Evolutionary conservation across 1,140 invertebrate species (phyloP).

Genomic region (Heterodera carotae): DNA sequence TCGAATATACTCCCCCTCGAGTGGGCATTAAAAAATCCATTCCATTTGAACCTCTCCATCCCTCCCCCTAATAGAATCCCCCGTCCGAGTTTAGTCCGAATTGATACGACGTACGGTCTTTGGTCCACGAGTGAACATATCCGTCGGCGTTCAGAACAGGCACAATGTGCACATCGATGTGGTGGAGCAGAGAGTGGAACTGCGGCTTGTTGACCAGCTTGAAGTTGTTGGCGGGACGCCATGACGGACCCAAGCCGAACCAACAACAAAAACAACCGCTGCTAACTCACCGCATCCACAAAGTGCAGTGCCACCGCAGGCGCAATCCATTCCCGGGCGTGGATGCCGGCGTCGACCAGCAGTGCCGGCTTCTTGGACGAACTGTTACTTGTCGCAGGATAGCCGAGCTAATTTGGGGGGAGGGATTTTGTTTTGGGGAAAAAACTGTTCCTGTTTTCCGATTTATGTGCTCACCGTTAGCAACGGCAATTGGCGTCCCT

Average conservation of each 20-base stretch:
- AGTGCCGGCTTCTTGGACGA: constrained; percentile 28
- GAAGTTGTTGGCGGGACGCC: neutral
- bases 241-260: too few relatives aligned
- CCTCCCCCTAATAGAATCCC: too few relatives aligned
- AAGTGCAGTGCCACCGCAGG: constrained; percentile 36
- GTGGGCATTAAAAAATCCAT: too few relatives aligned
- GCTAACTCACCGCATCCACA: constrained; percentile 40
- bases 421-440: constrained; percentile 5
- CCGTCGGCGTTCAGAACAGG: constrained; percentile 64
- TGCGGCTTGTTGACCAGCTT: constrained; percentile 30
- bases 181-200: constrained; percentile 26
- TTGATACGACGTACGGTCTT: constrained; percentile 46
- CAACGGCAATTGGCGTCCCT: constrained; percentile 31
- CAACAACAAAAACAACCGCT: neutral
- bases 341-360: constrained; percentile 49
- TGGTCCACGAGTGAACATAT: constrained; percentile 65
- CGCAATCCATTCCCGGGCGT: constrained; percentile 50
- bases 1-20: too few relatives aligned
- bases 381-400: constrained; percentile 18
- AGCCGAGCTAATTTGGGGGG: constrained; percentile 38
- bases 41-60: too few relatives aligned
- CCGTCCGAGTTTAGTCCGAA: neutral
- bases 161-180: constrained; percentile 44
- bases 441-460: too few relatives aligned
- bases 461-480: too few relatives aligned